Evolutionary conservation across 2,797 vertebrate species (phyloP).

Genomic region (Cygnus olor): DNA sequence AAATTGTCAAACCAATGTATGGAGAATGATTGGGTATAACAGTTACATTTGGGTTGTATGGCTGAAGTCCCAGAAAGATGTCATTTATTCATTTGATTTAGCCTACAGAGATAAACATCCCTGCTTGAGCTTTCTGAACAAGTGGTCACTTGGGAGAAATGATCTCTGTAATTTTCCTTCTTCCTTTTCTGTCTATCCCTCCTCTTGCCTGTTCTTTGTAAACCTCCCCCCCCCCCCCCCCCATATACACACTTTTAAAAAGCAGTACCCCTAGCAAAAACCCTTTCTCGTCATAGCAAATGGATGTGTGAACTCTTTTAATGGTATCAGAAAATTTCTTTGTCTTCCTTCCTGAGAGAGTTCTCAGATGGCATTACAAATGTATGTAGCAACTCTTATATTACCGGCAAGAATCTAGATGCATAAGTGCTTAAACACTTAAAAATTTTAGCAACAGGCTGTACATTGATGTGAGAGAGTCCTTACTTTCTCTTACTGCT

Average conservation of each 20-base stretch:
- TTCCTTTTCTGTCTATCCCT: not conserved
- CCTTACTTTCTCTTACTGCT: not conserved
- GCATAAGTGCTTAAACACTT: not conserved
- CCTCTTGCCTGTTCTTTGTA: not conserved
- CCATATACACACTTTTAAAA: not conserved
- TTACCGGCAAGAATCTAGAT: not conserved
- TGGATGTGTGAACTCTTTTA: not conserved
- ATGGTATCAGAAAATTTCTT: not conserved
- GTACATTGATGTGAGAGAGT: not conserved
- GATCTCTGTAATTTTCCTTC: not conserved
- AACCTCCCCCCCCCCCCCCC: not conserved
- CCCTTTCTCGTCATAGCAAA: not conserved
- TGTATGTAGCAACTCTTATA: slow-evolving; percentile 10
- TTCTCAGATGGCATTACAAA: not conserved
- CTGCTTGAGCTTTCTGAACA: not conserved
- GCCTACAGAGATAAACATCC: not conserved
- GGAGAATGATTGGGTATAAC: not conserved
- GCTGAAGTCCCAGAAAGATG: not conserved
- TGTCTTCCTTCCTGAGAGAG: not conserved
- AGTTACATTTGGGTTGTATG: not conserved
- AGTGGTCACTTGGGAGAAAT: not conserved
- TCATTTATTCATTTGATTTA: not conserved
- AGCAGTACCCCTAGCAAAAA: not conserved
- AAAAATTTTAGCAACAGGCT: not conserved
- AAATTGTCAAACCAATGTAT: not conserved